Evolutionary conservation across 2,797 vertebrate species (phyloP).

Genomic region (Lycodopsis pacificus): DNA sequence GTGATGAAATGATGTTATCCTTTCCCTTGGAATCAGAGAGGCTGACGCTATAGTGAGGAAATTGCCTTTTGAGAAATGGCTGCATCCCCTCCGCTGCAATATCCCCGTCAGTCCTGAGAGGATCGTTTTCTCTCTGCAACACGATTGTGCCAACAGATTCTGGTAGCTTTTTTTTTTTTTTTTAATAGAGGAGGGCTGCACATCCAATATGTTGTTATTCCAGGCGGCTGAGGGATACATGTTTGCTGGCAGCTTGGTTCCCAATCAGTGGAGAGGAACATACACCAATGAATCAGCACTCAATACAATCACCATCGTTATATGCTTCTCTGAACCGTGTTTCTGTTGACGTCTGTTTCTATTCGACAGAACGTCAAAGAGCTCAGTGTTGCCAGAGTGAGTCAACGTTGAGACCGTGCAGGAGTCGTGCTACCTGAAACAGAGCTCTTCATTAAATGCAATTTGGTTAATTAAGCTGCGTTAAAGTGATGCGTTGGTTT

Average conservation of each 20-base stretch:
- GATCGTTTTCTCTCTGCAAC: slow-evolving; percentile 52
- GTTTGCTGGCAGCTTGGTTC: slow-evolving; percentile 49
- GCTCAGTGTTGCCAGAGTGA: background rate
- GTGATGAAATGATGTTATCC: slow-evolving; percentile 72
- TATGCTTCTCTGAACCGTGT: slow-evolving; percentile 14
- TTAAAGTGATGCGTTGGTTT: background rate
- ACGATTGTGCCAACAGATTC: slow-evolving; percentile 34
- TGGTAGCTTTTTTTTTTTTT: slow-evolving; percentile 20
- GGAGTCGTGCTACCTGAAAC: background rate
- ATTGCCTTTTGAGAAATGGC: slow-evolving; percentile 77
- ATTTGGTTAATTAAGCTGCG: background rate
- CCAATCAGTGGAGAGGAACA: slow-evolving; percentile 54
- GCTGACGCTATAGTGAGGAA: slow-evolving; percentile 66
- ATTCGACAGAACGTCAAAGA: slow-evolving; percentile 4
- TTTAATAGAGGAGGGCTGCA: slow-evolving; percentile 43
- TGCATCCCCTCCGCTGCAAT: slow-evolving; percentile 53
- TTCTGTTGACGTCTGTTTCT: slow-evolving; percentile 16
- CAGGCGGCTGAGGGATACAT: slow-evolving; percentile 52
- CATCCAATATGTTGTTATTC: slow-evolving; percentile 53
- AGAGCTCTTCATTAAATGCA: background rate
- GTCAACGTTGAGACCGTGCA: background rate
- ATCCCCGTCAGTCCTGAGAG: slow-evolving; percentile 66
- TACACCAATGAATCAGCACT: slow-evolving; percentile 48
- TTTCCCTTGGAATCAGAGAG: slow-evolving; percentile 67
- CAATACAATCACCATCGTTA: slow-evolving; percentile 38